These are phyloP conservation scores for Psittacula echo DNA, from an alignment of 2,797 vertebrate species.

Conservation along the genomic window DNA sequence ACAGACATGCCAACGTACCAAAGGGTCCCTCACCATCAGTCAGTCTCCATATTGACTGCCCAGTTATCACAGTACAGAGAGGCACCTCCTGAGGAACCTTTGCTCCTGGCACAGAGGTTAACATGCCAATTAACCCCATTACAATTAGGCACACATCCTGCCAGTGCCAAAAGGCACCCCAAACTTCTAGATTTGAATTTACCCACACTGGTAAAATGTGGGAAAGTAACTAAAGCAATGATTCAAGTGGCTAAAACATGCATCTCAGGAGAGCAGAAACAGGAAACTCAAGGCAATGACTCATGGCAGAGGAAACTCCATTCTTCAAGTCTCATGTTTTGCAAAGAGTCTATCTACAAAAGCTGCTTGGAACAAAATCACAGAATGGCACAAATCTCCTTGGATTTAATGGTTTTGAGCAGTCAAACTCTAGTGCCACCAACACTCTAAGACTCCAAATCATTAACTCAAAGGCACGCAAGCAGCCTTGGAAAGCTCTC, in stretches of 20 bases:
- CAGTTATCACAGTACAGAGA: background rate
- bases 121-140: background rate
- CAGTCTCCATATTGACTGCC: background rate
- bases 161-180: background rate
- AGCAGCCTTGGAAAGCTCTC: background rate
- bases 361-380: background rate
- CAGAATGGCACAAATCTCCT: background rate
- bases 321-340: background rate
- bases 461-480: background rate
- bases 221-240: background rate
- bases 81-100: background rate
- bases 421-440: background rate
- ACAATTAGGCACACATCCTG: background rate
- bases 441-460: background rate
- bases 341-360: background rate
- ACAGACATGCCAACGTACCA: background rate
- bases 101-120: background rate
- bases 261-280: background rate
- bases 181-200: background rate
- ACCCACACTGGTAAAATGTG: rapidly evolving
- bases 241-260: background rate
- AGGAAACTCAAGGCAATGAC: background rate
- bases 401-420: background rate
- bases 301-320: background rate
- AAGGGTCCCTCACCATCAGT: background rate